Evolutionary conservation across 2,888 invertebrate genomes (phyloP).

Genomic region (Allacma fusca): DNA sequence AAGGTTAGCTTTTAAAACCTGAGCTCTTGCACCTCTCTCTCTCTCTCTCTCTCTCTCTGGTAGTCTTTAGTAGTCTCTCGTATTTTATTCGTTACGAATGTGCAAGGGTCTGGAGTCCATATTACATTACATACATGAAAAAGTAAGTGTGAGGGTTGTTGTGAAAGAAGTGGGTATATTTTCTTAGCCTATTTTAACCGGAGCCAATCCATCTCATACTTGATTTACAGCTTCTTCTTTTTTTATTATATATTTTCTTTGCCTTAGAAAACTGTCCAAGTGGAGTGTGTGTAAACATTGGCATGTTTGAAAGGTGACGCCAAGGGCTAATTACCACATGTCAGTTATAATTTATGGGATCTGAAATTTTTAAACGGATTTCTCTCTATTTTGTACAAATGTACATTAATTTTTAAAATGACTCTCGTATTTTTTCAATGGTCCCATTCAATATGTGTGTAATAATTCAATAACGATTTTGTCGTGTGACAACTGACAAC

Average conservation of each 20-base stretch:
- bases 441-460: too few species aligned
- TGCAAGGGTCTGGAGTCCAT: too few species aligned
- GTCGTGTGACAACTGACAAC: too few species aligned
- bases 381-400: too few species aligned
- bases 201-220: slow-evolving; percentile 9
- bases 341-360: slow-evolving; percentile 9
- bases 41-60: too few species aligned
- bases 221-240: slow-evolving; percentile 20
- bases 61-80: too few species aligned
- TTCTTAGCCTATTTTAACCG: slow-evolving; percentile 34
- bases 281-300: not conserved
- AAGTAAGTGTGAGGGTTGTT: not conserved
- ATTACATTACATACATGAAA: not conserved
- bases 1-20: slow-evolving; percentile 4
- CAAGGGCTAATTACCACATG: slow-evolving; percentile 2
- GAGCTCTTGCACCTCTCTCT: not conserved
- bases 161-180: slow-evolving; percentile 2
- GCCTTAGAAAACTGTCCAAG: not conserved
- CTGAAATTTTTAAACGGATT: too few species aligned
- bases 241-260: slow-evolving; percentile 14
- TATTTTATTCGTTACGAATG: too few species aligned
- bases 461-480: too few species aligned
- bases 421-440: too few species aligned
- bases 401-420: too few species aligned
- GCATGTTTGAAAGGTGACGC: not conserved